phyloP scores from a whole-genome alignment of 2,888 invertebrate genomes.

The Malacosoma neustria region DNA sequence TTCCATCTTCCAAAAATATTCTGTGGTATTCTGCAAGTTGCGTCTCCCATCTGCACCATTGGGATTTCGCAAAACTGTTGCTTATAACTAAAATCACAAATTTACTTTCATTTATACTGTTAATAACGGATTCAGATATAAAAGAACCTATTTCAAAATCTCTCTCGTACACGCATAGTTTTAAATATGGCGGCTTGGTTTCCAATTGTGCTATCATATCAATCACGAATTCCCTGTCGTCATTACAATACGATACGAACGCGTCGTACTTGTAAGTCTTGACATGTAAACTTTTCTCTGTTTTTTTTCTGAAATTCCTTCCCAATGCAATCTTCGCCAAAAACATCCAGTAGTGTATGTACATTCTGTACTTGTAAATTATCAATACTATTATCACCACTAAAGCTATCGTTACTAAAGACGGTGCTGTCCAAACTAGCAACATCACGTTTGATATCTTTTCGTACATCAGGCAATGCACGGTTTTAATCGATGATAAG shows the following conservation, averaged over 20 bases:
- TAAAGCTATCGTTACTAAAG: conserved; percentile 43
- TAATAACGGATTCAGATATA: conserved; percentile 78
- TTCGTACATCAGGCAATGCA: conserved; percentile 52
- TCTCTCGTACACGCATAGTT: conserved; percentile 80
- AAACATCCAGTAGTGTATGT: conserved; percentile 73
- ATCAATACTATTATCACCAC: conserved; percentile 31
- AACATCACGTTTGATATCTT: conserved; percentile 51
- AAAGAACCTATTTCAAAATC: conserved; percentile 79
- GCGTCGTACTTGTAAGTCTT: conserved; percentile 71
- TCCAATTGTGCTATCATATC: conserved; percentile 77
- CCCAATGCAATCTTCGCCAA: conserved; percentile 68
- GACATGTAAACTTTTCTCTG: conserved; percentile 10
- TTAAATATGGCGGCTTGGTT: conserved; percentile 71
- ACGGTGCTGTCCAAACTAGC: conserved; percentile 53
- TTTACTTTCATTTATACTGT: conserved; percentile 77
- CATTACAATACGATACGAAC: conserved; percentile 76
- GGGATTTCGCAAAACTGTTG: conserved; percentile 79
- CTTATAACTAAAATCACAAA: conserved; percentile 80
- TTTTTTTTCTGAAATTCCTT: conserved; percentile 43
- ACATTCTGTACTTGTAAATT: conserved; percentile 58
- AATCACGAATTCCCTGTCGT: conserved; percentile 76
- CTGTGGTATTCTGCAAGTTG: conserved; percentile 80
- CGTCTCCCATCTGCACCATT: conserved; percentile 84
- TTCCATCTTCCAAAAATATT: conserved; percentile 74
- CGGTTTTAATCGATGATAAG: conserved; percentile 44